Conservation (phyloP, 2,113 vertebrate species). For the Sinocyclocheilus maitianheensis region DNA sequence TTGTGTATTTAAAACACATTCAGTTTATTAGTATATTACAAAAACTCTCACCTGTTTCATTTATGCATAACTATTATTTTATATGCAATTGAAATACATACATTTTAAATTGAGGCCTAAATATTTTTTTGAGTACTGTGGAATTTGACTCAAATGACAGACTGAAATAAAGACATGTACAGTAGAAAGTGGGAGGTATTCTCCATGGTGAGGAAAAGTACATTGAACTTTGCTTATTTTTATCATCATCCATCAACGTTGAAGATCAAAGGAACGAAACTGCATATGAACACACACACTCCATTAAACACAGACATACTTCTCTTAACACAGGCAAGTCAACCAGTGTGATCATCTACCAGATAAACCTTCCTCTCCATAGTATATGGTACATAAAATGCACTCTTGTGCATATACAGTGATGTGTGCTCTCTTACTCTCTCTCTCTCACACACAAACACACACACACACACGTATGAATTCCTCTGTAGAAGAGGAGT, state of each 20-base stretch:
- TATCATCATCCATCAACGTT: constrained; percentile 7
- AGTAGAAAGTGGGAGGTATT: not conserved
- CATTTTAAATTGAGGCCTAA: not conserved
- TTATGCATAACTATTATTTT: not conserved
- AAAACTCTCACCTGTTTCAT: not conserved
- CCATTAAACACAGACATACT: constrained; percentile 27
- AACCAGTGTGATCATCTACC: constrained; percentile 23
- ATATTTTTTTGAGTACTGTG: not conserved
- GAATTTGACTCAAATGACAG: not conserved
- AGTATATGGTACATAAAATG: constrained; percentile 4
- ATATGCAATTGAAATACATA: not conserved
- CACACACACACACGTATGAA: not conserved
- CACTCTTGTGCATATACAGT: not conserved
- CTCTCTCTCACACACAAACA: not conserved
- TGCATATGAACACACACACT: constrained; percentile 23
- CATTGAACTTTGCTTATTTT: not conserved
- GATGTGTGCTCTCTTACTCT: not conserved
- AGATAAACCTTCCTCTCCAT: constrained; percentile 10
- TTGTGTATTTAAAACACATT: too few relatives aligned
- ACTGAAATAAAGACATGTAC: not conserved
- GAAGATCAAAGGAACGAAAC: constrained; percentile 19
- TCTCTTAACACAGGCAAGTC: constrained; percentile 18
- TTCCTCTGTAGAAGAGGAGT: constrained; percentile 8
- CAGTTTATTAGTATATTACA: not conserved
- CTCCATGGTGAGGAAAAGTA: not conserved